Evolutionary conservation across 2,888 invertebrate genomes (phyloP).

Genomic region (Deilephila porcellus): DNA sequence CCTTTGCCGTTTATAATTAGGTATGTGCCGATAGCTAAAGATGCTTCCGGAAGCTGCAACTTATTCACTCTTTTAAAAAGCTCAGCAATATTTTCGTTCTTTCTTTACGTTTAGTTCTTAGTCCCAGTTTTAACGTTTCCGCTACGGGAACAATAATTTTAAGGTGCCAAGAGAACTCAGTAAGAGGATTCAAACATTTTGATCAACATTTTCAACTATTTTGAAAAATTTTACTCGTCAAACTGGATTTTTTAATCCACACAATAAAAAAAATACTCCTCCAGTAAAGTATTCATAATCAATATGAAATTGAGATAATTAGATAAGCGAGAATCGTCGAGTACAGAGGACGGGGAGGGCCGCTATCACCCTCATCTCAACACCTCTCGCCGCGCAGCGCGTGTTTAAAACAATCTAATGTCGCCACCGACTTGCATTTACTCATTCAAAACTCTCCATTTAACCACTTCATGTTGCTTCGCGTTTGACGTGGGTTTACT

Average conservation of each 20-base stretch:
- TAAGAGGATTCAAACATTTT: too few species aligned
- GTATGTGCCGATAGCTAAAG: neutral
- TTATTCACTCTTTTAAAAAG: too few species aligned
- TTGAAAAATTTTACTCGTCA: too few species aligned
- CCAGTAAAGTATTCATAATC: neutral
- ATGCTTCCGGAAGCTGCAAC: neutral
- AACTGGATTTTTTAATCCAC: too few species aligned
- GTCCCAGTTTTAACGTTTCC: too few species aligned
- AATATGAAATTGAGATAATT: slow-evolving; percentile 5
- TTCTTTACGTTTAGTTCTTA: too few species aligned
- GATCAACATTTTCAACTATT: too few species aligned
- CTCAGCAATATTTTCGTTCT: too few species aligned
- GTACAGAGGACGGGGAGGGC: neutral
- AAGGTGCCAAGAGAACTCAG: too few species aligned
- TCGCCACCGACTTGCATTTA: neutral
- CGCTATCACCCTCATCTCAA: slow-evolving; percentile 16
- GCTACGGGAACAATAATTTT: too few species aligned
- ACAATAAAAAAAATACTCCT: neutral
- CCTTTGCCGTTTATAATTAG: too few species aligned
- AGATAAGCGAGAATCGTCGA: neutral
- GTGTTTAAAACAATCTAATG: slow-evolving; percentile 29
- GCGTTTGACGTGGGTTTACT: neutral
- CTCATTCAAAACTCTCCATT: neutral
- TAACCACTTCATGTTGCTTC: slow-evolving; percentile 1
- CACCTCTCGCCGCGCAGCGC: slow-evolving; percentile 7